A percentile compares a stretch with the other conserved stretches of the same genome.
Evolutionary conservation across 1,140 invertebrate genomes (phyloP).

Genomic region (Agraylea sexmaculata): DNA sequence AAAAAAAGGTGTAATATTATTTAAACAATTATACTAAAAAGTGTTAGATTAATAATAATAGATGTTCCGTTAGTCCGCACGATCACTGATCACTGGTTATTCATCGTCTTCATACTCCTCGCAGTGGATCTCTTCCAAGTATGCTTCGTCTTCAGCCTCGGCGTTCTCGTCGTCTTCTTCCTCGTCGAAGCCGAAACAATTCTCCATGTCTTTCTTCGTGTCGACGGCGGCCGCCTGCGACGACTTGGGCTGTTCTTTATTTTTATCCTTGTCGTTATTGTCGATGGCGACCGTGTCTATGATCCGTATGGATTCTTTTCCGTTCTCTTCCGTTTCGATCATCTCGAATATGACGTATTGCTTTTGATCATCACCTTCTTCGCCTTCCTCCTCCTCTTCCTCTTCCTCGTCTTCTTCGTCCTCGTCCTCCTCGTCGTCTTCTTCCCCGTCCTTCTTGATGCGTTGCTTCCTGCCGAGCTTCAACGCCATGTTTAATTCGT

Average conservation of each 20-base stretch:
- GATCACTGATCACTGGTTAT: too few species aligned
- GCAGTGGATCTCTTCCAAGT: too few species aligned
- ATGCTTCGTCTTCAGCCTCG: too few species aligned
- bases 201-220: slow-evolving; percentile 58
- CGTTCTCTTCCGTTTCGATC: slow-evolving; percentile 44
- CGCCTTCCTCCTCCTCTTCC: slow-evolving; percentile 26
- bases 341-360: slow-evolving; percentile 74
- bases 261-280: slow-evolving; percentile 28
- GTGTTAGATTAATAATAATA: too few species aligned
- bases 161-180: slow-evolving; percentile 15
- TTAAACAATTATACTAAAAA: too few species aligned
- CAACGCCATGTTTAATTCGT: slow-evolving; percentile 56
- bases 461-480: slow-evolving; percentile 63
- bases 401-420: slow-evolving; percentile 41
- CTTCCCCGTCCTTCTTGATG: slow-evolving; percentile 47
- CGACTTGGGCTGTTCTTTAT: slow-evolving; percentile 23
- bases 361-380: slow-evolving; percentile 25
- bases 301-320: slow-evolving; percentile 8
- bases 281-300: not conserved
- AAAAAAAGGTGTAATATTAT: too few species aligned
- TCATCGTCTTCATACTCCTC: too few species aligned
- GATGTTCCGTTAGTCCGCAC: too few species aligned
- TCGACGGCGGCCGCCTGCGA: slow-evolving; percentile 26
- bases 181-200: slow-evolving; percentile 78
- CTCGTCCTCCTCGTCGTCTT: slow-evolving; percentile 33